Percentiles rank a stretch among this genome's conserved stretches.
Conservation (phyloP, 2,797 vertebrate species). For the Chromobotia macracanthus region DNA sequence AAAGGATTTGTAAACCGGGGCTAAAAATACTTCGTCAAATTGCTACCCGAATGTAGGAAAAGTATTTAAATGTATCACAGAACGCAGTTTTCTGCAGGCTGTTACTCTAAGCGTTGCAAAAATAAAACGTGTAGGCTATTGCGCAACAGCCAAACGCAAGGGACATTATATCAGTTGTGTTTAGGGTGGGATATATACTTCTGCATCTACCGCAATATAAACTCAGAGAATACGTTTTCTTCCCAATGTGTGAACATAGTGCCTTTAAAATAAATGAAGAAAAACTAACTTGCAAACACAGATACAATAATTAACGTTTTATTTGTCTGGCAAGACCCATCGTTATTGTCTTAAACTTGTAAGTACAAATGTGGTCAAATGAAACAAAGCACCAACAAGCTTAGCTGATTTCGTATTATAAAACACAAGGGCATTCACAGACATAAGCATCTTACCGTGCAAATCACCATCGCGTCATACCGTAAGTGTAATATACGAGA, state of each 20-base stretch:
- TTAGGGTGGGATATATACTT: background rate
- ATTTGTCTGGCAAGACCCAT: background rate
- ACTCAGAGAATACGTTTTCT: background rate
- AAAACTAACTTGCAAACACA: background rate
- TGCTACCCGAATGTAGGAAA: background rate
- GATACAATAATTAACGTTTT: background rate
- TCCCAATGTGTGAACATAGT: background rate
- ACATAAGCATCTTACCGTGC: constrained; percentile 48
- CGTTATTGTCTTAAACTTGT: background rate
- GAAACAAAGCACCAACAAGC: background rate
- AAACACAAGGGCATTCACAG: constrained; percentile 26
- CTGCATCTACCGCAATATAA: constrained; percentile 5
- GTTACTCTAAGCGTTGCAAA: background rate
- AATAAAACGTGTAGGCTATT: background rate
- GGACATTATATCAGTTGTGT: background rate
- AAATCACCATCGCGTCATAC: constrained; percentile 37
- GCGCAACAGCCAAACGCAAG: constrained; percentile 16
- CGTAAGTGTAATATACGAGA: constrained; percentile 37
- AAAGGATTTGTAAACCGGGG: constrained; percentile 41
- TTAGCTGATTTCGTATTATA: background rate
- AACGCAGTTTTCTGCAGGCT: background rate
- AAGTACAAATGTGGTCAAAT: background rate
- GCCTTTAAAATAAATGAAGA: background rate
- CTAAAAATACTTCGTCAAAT: constrained; percentile 33
- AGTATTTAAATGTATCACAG: background rate